phyloP scores from a whole-genome alignment of 2,888 invertebrate genomes.

The Pogonocherus hispidulus region DNA sequence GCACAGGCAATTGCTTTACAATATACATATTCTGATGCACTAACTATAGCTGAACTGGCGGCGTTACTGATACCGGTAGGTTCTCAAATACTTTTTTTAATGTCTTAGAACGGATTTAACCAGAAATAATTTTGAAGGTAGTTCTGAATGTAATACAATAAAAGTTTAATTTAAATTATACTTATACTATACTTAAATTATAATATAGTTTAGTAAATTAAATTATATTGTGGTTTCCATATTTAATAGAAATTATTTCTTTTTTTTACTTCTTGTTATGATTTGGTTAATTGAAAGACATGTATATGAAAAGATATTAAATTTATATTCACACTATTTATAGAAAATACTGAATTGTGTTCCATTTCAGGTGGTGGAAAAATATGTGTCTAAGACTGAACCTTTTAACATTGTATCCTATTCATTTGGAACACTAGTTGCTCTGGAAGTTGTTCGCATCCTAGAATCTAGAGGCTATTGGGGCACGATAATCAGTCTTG shows the following conservation, averaged over 20 bases:
- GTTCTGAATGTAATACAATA: background rate
- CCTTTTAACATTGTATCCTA: slow-evolving; percentile 89
- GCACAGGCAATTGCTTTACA: slow-evolving; percentile 1
- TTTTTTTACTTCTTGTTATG: too few relatives aligned
- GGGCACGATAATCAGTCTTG: slow-evolving; percentile 82
- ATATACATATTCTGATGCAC: background rate
- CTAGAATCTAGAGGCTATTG: slow-evolving; percentile 77
- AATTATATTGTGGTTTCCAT: too few relatives aligned
- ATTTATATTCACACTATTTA: background rate
- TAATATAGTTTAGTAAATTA: too few relatives aligned
- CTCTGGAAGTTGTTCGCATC: slow-evolving; percentile 81
- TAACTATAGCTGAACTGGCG: slow-evolving; percentile 1
- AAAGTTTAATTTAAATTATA: background rate
- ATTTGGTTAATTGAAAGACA: too few relatives aligned
- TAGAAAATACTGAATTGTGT: too few relatives aligned
- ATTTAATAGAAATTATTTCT: too few relatives aligned
- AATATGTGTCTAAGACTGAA: slow-evolving; percentile 70
- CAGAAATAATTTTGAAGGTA: background rate
- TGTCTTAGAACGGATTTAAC: background rate
- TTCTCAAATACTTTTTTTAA: background rate
- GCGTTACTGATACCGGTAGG: slow-evolving; percentile 4
- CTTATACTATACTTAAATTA: background rate
- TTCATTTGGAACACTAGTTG: slow-evolving; percentile 87
- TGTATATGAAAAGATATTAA: too few relatives aligned
- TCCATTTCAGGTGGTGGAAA: slow-evolving; percentile 73